Base-by-base conservation (phyloP, 1,140 invertebrate genomes). In the Drosophila chauvacae region DNA sequence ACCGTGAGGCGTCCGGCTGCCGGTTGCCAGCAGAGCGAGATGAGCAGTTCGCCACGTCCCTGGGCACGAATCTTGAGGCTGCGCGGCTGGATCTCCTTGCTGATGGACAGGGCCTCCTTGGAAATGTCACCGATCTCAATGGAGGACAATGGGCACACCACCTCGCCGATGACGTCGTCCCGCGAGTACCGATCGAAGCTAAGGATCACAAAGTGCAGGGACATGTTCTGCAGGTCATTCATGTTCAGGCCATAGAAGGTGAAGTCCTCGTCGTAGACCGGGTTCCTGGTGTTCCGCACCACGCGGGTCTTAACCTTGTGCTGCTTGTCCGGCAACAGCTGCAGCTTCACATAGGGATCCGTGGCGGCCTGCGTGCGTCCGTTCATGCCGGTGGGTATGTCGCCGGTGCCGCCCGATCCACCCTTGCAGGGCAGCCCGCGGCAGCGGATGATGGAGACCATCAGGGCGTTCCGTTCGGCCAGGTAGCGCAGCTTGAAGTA, bases 111-210 rank as follows among this genome's bases (percentile, higher is more conserved):
- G 16, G 96, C 95, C 90, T 96, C 96, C 81, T 96, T 96, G 74
- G 97, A 96, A 13, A 96, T 95, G 62, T 96, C 95, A 9, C 96
- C 95, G 48, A 98, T 93, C 90, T 97, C 96, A 48, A 98, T 94
- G 23, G 94, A 95, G 26, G 95, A 95, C 64, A 99, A 93, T 16
- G 96, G 96, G 75, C 96, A 97, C 73, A 98, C 96, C n/a, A 98
- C 97, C 93, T 99, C 98, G 18, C 98, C 98, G 63, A 99, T 98
- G 62, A 99, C 97, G 88, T 99, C 98, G 91, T 99, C 98, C 20
- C 98, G 95, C 33, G 97, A 98, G 93, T 99, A 99, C 92, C 98
- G 94, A 93, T 99, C 98, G 93, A 99, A 99, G 93, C 98, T 98
- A 72, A 99, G 95, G 5, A 98, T 96, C 33, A 98, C 97, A 91